phyloP scores from a whole-genome alignment of 2,888 invertebrate species.

The Heterodera filipjevi region DNA sequence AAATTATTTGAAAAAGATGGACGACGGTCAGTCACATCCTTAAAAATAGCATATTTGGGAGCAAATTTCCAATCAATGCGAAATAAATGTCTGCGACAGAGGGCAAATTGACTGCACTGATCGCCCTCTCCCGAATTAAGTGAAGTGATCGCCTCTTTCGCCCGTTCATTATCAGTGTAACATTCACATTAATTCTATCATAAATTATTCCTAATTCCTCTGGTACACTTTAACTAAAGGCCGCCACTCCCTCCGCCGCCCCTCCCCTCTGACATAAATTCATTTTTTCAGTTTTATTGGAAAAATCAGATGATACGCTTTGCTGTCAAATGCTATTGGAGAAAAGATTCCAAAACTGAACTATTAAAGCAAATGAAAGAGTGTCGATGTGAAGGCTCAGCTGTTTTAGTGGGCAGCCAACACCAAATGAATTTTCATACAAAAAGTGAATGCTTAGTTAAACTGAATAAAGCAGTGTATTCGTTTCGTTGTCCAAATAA shows the following conservation, averaged over 20 bases:
- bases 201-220: neutral
- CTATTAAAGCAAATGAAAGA: neutral
- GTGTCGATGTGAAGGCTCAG: neutral
- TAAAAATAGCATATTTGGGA: neutral
- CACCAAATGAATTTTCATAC: neutral
- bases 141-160: conserved; percentile 4
- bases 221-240: neutral
- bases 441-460: neutral
- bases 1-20: neutral
- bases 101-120: neutral
- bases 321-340: neutral
- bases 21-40: neutral
- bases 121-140: neutral
- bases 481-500: neutral
- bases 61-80: neutral
- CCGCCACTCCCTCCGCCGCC: neutral
- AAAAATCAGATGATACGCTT: neutral
- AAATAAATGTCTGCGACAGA: conserved; percentile 5
- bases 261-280: neutral
- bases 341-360: neutral
- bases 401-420: neutral
- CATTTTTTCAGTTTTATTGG: neutral
- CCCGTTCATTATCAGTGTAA: conserved; percentile 3
- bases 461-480: neutral
- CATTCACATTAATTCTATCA: neutral